Percentiles rank a stretch among this genome's conserved stretches.
phyloP scores from a whole-genome alignment of 2,113 vertebrate species.

The Pontoporia blainvillei region DNA sequence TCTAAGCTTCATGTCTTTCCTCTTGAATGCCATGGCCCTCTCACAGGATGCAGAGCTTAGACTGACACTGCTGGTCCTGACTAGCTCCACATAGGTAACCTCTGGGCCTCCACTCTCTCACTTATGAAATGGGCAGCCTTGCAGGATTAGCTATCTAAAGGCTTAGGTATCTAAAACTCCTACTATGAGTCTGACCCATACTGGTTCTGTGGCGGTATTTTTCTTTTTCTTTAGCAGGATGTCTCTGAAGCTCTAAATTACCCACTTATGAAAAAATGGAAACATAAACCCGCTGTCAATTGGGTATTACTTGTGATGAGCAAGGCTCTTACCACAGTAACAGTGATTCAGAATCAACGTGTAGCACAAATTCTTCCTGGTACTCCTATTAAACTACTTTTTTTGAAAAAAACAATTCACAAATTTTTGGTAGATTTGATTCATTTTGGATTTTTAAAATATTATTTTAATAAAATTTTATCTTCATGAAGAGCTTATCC shows the following conservation, averaged over 20 bases:
- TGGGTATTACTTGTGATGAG: neutral
- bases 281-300: neutral
- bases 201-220: neutral
- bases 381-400: neutral
- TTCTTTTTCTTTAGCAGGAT: neutral
- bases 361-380: slow-evolving; percentile 2
- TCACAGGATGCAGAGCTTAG: neutral
- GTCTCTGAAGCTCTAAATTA: neutral
- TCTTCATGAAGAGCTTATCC: slow-evolving; percentile 23
- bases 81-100: neutral
- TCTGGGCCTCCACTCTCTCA: neutral
- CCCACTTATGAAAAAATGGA: neutral
- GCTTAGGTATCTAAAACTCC: neutral
- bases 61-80: no score
- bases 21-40: neutral
- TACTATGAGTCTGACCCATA: neutral
- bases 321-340: neutral
- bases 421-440: neutral
- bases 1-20: neutral
- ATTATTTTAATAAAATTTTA: neutral
- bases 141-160: neutral
- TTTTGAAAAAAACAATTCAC: neutral
- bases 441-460: slow-evolving; percentile 41
- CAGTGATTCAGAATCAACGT: neutral
- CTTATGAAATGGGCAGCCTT: neutral